Conservation (phyloP, 2,113 vertebrate species). For the Saimiri boliviensis region DNA sequence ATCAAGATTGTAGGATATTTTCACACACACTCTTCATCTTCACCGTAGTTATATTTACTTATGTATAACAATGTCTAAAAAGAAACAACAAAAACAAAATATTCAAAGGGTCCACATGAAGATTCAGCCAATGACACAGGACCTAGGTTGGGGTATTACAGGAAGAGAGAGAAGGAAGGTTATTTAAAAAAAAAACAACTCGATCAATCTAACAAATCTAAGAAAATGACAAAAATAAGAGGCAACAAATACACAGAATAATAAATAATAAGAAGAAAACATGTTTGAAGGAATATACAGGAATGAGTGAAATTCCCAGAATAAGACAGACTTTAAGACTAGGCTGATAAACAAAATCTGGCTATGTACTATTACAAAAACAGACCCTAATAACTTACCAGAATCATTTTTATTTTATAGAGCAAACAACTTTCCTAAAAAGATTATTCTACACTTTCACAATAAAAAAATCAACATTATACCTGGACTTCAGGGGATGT, state of each 20-base stretch:
- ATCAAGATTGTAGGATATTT: neutral
- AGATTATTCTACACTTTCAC: neutral
- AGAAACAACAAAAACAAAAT: slow-evolving; percentile 27
- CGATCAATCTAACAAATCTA: neutral
- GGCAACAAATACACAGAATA: neutral
- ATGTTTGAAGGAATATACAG: neutral
- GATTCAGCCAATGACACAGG: neutral
- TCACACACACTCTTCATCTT: neutral
- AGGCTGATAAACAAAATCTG: slow-evolving; percentile 44
- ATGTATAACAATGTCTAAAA: neutral
- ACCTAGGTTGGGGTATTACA: neutral
- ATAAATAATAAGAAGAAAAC: neutral
- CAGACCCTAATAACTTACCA: neutral
- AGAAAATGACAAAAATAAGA: neutral
- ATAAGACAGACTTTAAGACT: slow-evolving; percentile 33
- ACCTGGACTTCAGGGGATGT: slow-evolving; percentile 99
- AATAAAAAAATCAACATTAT: slow-evolving; percentile 37
- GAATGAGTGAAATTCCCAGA: neutral
- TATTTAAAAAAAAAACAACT: slow-evolving; percentile 3
- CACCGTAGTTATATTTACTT: neutral
- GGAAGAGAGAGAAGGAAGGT: neutral
- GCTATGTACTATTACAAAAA: neutral
- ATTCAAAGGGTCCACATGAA: neutral
- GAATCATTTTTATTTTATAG: neutral
- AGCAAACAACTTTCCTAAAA: slow-evolving; percentile 5